Conservation (phyloP, 2,113 vertebrate genomes). For the Alethe diademata region DNA sequence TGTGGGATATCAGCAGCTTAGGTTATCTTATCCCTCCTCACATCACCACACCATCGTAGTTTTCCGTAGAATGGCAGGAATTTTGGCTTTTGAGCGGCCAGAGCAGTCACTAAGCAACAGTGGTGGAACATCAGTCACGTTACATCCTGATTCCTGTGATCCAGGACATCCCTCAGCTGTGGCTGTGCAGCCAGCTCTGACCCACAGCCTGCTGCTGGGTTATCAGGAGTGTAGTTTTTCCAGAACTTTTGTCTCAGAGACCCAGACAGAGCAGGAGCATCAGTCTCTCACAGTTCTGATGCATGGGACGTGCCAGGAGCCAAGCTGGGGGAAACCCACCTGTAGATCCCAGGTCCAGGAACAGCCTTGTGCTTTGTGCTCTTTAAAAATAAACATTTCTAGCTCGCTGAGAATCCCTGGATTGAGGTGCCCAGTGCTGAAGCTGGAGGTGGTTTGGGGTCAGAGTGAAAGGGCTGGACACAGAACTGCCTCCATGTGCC, state of each 20-base stretch:
- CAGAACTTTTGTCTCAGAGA: background rate
- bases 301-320: rapidly evolving
- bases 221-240: background rate
- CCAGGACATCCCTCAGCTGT: background rate
- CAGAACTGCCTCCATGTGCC: background rate
- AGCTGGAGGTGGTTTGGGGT: background rate
- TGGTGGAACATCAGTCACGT: background rate
- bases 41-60: background rate
- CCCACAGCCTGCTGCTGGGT: background rate
- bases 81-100: background rate
- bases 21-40: background rate
- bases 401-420: background rate
- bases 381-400: background rate
- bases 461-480: background rate
- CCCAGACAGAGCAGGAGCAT: background rate
- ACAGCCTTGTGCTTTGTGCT: background rate
- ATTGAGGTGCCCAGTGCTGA: rapidly evolving
- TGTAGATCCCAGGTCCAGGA: background rate
- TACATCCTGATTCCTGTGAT: background rate
- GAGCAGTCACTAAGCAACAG: background rate
- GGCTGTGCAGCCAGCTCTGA: background rate
- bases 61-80: background rate
- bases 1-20: background rate
- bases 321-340: background rate
- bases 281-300: background rate